Conservation (phyloP, 2,797 vertebrate species). For the Naso thynnoides region DNA sequence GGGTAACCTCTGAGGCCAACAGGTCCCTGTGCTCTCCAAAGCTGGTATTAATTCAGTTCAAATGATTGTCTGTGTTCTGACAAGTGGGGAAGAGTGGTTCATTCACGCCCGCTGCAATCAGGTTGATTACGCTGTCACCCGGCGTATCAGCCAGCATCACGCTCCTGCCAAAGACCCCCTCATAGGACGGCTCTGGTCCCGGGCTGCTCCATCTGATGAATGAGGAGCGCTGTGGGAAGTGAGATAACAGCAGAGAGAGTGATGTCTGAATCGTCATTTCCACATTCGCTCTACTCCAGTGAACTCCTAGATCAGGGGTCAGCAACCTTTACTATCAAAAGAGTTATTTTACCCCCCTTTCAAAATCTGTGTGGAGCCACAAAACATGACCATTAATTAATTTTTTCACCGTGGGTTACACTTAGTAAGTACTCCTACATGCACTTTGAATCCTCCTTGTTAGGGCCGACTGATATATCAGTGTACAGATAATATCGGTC, state of each 20-base stretch:
- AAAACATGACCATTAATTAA: too few species aligned
- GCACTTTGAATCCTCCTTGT: too few species aligned
- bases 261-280: slow-evolving; percentile 46
- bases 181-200: not conserved
- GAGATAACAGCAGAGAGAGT: slow-evolving; percentile 23
- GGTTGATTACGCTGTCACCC: slow-evolving; percentile 22
- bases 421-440: too few species aligned
- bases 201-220: slow-evolving; percentile 15
- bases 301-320: slow-evolving; percentile 9
- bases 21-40: slow-evolving; percentile 10
- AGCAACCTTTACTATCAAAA: too few species aligned
- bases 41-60: not conserved
- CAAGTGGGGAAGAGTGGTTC: slow-evolving; percentile 16
- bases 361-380: too few species aligned
- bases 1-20: not conserved
- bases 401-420: too few species aligned
- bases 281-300: slow-evolving; percentile 1
- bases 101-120: slow-evolving; percentile 24
- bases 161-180: not conserved
- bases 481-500: too few species aligned
- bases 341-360: too few species aligned
- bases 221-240: not conserved
- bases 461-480: too few species aligned
- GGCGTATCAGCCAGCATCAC: slow-evolving; percentile 17
- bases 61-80: slow-evolving; percentile 11